These are phyloP conservation scores for Oreochromis mossambicus DNA, from an alignment of 2,797 vertebrate genomes.

Conservation along the genomic window DNA sequence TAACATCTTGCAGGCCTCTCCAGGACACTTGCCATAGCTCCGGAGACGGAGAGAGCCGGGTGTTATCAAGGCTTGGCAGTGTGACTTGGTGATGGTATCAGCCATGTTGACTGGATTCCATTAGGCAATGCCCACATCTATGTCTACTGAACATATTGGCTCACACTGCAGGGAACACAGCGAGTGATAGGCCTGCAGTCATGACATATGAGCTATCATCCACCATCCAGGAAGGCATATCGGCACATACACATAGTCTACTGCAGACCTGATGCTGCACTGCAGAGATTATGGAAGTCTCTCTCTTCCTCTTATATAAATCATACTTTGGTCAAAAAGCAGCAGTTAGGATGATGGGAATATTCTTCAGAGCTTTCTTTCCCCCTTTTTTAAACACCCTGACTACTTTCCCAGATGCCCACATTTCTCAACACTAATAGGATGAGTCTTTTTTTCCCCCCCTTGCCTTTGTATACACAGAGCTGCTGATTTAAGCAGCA, in stretches of 20 bases:
- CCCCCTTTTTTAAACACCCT: background rate
- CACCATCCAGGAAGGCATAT: conserved; percentile 51
- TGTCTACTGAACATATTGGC: conserved; percentile 67
- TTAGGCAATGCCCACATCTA: conserved; percentile 70
- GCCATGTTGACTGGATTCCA: conserved; percentile 70
- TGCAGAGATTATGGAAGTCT: conserved; percentile 37
- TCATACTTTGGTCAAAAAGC: conserved; percentile 5
- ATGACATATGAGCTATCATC: conserved; percentile 63
- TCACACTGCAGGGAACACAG: conserved; percentile 35
- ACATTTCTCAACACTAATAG: conserved; percentile 47
- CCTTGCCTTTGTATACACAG: conserved; percentile 23
- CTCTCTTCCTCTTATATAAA: conserved; percentile 16
- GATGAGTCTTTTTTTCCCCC: conserved; percentile 4
- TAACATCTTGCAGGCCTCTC: conserved; percentile 69
- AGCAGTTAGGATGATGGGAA: conserved; percentile 22
- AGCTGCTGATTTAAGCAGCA: conserved; percentile 54
- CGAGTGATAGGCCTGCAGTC: conserved; percentile 53
- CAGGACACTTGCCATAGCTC: conserved; percentile 64
- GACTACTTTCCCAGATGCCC: conserved; percentile 27
- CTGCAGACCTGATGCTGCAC: conserved; percentile 43
- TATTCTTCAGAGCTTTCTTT: background rate
- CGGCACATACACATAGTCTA: conserved; percentile 42
- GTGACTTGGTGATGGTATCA: conserved; percentile 70
- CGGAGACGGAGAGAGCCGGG: conserved; percentile 45
- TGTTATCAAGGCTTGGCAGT: conserved; percentile 69